A percentile compares a stretch with the other conserved stretches of the same genome.
Conservation (phyloP, 2,888 invertebrate species). For the Zootermopsis nevadensis region DNA sequence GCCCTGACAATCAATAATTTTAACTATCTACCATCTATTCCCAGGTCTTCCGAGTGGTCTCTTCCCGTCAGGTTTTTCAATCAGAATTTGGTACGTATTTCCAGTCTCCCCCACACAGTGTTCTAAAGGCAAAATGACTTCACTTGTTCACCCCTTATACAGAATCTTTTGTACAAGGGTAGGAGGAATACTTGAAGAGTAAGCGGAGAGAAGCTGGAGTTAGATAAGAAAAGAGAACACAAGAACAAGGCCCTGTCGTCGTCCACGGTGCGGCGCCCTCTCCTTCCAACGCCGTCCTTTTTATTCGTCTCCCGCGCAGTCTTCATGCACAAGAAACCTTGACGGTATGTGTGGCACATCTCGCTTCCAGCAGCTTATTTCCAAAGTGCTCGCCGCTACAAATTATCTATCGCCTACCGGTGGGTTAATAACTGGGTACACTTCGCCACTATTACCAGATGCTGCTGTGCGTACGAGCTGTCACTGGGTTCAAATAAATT, state of each 20-base stretch:
- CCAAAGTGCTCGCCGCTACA: neutral
- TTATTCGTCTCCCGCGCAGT: neutral
- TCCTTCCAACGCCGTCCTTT: constrained; percentile 15
- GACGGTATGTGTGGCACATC: neutral
- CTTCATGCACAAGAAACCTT: neutral
- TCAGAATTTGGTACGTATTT: no score
- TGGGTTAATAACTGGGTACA: neutral
- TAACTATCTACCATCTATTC: no score
- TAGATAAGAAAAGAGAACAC: constrained; percentile 4
- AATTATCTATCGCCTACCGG: neutral
- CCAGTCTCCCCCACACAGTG: no score
- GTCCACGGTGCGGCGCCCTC: constrained; percentile 15
- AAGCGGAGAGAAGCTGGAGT: neutral
- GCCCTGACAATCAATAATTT: no score
- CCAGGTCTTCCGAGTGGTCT: no score
- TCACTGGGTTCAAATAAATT: no score
- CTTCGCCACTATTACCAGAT: no score
- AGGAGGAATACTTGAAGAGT: neutral
- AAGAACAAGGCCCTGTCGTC: constrained; percentile 5
- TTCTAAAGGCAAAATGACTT: no score
- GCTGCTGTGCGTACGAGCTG: no score
- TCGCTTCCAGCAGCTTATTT: neutral
- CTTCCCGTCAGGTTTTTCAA: no score
- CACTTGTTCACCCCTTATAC: constrained; percentile 12
- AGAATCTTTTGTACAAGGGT: constrained; percentile 1